phyloP scores from a whole-genome alignment of 2,797 vertebrate species.

The Salarias fasciatus region DNA sequence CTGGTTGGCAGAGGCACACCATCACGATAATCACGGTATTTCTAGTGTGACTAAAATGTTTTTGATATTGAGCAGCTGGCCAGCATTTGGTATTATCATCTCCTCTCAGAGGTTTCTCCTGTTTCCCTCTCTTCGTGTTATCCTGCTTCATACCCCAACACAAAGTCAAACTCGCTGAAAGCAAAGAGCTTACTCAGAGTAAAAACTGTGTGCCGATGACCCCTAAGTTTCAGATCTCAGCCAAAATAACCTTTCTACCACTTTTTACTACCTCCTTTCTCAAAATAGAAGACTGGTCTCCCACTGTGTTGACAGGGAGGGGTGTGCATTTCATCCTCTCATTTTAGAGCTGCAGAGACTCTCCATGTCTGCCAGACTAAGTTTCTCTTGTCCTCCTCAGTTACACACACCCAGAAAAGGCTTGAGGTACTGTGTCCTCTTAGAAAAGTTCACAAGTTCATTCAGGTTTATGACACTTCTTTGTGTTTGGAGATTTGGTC shows the following conservation, averaged over 20 bases:
- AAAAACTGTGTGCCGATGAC: conserved; percentile 18
- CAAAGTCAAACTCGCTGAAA: background rate
- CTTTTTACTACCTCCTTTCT: conserved; percentile 50
- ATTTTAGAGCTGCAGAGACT: conserved; percentile 48
- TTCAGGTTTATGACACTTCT: no score
- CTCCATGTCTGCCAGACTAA: conserved; percentile 55
- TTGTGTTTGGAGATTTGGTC: no score
- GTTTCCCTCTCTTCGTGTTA: background rate
- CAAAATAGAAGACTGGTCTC: conserved; percentile 59
- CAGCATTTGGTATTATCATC: background rate
- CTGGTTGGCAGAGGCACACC: no score
- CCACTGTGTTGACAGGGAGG: conserved; percentile 44
- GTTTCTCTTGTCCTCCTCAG: conserved; percentile 64
- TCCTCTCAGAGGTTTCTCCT: background rate
- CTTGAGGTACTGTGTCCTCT: conserved; percentile 40
- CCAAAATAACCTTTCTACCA: conserved; percentile 50
- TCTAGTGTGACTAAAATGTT: background rate
- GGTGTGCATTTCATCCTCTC: conserved; percentile 55
- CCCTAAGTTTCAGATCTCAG: conserved; percentile 58
- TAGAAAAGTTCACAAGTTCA: conserved; percentile 2
- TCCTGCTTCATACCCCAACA: background rate
- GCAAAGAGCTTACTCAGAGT: no score
- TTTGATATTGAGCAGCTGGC: background rate
- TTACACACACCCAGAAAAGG: conserved; percentile 53
- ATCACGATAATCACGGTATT: no score